Evolutionary conservation across 1,140 invertebrate species (phyloP), one percentile per base, ranked within the genome.

Genomic region (Eriosoma lanigerum): DNA sequence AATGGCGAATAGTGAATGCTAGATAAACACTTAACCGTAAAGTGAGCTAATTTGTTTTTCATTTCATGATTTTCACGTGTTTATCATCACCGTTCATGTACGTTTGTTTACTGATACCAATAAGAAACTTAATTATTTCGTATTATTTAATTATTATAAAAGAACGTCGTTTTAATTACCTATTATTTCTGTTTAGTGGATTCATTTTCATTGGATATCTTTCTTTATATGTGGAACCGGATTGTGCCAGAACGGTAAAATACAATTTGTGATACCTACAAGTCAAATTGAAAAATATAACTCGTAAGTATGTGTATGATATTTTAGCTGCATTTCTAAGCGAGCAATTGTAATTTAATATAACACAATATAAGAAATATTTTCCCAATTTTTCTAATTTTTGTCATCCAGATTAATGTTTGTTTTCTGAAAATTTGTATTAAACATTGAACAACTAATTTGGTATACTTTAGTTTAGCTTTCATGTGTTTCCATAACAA

Each of bases 391-490:
- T 10, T n/a, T 17, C 38, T 38, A 29, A n/a, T n/a, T 48, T 24
- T 46, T 21, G 15, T 26, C 21, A 17, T 68, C 5, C 17, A 62
- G 19, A 21, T 68, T n/a, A n/a, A n/a, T 24, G 13, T 68, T 48
- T 46, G 44, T 72, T 72, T 72, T 72, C 48, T 72, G 46, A 70
- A 24, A 52, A 52, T 17, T 72, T 17, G 46, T n/a, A 29, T 46
- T 24, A 12, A 46, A 48, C 21, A 68, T 38, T 13, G 48, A 48
- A 48, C 44, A 3, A 68, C 21, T 46, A 68, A 46, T 68, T 68
- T 68, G 64, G 64, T 68, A 17, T 46, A 0, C 21, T 8, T 26
- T 38, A 1, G 17, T 50, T 19, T 9, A 29, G 68, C 62, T 78
- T 60, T 78, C 44, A 62, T 62, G 54, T 48, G 54, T 56, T 62